Base-by-base conservation (phyloP, 2,113 vertebrate species). In the Terrapene triunguis region DNA sequence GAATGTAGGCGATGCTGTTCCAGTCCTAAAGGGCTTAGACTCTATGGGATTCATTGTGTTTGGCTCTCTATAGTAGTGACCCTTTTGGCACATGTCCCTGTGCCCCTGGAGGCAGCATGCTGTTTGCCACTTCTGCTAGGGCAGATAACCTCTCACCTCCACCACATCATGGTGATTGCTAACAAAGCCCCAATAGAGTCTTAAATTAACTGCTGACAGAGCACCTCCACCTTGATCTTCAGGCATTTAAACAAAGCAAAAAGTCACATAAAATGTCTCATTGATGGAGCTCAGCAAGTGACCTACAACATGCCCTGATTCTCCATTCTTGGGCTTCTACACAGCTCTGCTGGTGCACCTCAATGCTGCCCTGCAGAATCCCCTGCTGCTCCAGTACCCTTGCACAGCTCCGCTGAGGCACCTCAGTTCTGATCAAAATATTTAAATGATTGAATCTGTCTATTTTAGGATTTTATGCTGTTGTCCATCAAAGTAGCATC, bases 401-500 rank as follows among this genome's bases (percentile, higher is more conserved):
- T 69, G 62, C 62, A 59, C 32, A 69, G 62, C 32, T n/a, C 59
- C 35, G 59, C 32, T 65, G 32, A 65, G 59, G 6, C 29, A 35
- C 59, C 59, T 65, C 62, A 10, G 7, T 69, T 69, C 62, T 21
- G 62, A 69, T 32, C 16, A n/a, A 69, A 69, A 69, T 35, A 4
- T 69, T n/a, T 69, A n/a, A 69, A 69, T 69, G 65, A 69, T 38
- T 69, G 17, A 62, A 62, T 62, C 62, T 29, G 27, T 65, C 27
- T 65, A 65, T 65, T 65, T n/a, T 65, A 35, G 32, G 62, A 65
- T 35, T 65, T 65, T 8, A n/a, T 65, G 32, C 32, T n/a, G 62
- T 89, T 84, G 93, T 44, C 85, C 82, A 2, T 95, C 83, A 91
- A 59, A 19, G 90, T 76, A 35, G 94, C 94, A 93, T 62, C 93